Conservation (phyloP, 2,113 vertebrate species). For the Illadopsis cleaveri region DNA sequence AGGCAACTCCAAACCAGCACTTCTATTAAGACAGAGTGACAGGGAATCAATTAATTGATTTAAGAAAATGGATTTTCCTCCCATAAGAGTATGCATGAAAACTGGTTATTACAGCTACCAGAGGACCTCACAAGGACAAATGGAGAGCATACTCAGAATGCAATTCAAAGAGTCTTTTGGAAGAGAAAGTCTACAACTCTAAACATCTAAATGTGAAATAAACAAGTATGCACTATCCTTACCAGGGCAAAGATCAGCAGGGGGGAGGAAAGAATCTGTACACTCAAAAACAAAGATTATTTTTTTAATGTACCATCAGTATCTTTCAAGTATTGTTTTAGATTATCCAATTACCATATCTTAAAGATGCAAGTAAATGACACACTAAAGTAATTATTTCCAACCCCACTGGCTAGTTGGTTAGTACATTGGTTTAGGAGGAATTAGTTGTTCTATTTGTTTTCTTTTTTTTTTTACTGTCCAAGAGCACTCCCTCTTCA, state of each 20-base stretch:
- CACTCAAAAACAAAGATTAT: not conserved
- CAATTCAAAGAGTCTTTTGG: not conserved
- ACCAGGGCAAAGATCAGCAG: not conserved
- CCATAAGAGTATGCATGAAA: not conserved
- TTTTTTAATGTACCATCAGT: not conserved
- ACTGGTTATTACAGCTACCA: not conserved
- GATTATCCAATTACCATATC: not conserved
- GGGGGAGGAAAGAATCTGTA: not conserved
- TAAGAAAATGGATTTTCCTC: not conserved
- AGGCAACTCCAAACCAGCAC: not conserved
- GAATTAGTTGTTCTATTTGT: not conserved
- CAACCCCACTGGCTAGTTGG: not conserved
- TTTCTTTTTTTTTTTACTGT: not conserved
- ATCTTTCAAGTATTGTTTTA: not conserved
- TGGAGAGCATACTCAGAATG: not conserved
- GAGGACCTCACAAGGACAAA: not conserved
- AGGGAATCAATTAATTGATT: not conserved
- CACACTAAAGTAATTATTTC: not conserved
- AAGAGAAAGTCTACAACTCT: not conserved
- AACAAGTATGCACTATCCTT: not conserved
- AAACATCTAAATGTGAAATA: not conserved
- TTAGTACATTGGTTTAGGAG: not conserved
- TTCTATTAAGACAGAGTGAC: not conserved
- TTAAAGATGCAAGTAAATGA: not conserved
- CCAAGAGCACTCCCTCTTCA: not conserved